These are phyloP conservation scores for Morpho helenor DNA, from an alignment of 2,888 invertebrate species.

Conservation along the genomic window DNA sequence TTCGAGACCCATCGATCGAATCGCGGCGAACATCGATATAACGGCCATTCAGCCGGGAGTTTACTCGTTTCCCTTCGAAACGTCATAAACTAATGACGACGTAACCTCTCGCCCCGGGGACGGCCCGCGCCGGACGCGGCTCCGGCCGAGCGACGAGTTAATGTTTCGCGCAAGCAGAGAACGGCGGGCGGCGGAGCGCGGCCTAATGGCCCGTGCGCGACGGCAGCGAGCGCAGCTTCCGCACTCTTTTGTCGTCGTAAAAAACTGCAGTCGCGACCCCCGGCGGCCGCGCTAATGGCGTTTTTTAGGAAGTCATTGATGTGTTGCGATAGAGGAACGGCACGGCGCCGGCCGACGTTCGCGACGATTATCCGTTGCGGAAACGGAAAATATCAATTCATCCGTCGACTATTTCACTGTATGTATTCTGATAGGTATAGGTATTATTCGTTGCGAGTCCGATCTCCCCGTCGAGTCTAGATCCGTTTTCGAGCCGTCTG, in stretches of 20 bases:
- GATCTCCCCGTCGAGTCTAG: too few relatives aligned
- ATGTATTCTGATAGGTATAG: too few relatives aligned
- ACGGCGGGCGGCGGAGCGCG: conserved; percentile 45
- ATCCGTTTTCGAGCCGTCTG: too few relatives aligned
- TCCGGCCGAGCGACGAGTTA: conserved; percentile 52
- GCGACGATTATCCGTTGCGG: too few relatives aligned
- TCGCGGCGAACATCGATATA: too few relatives aligned
- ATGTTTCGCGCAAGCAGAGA: too few relatives aligned
- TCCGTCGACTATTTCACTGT: too few relatives aligned
- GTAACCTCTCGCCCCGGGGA: conserved; percentile 40
- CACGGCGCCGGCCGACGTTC: too few relatives aligned
- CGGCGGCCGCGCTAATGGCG: conserved; percentile 23
- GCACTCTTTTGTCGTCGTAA: conserved; percentile 67
- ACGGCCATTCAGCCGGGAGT: conserved; percentile 35
- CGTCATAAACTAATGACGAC: conserved; percentile 71
- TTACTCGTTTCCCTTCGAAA: conserved; percentile 57
- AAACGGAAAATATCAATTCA: too few relatives aligned
- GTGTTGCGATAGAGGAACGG: background rate
- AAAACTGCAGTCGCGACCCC: conserved; percentile 43
- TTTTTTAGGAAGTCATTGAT: conserved; percentile 29
- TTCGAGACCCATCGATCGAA: too few relatives aligned
- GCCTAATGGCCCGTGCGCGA: conserved; percentile 74
- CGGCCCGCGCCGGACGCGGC: conserved; percentile 46
- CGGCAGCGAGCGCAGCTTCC: conserved; percentile 67
- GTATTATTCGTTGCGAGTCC: too few relatives aligned